These are phyloP conservation scores for Malacoctenus gilli DNA, from an alignment of 2,797 vertebrate genomes.

Conservation along the genomic window DNA sequence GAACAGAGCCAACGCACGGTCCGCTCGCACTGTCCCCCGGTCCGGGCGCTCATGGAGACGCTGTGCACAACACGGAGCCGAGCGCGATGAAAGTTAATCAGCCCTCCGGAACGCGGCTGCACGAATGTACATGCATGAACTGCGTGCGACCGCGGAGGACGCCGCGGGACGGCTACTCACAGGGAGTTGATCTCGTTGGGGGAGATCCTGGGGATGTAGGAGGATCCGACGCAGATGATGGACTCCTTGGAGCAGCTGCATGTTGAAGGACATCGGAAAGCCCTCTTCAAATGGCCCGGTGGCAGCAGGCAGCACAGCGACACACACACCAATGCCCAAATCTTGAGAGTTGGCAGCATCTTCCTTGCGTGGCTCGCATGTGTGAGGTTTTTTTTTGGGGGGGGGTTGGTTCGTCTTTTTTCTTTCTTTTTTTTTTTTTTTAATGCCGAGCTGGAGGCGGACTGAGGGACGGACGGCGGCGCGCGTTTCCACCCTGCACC, in stretches of 20 bases:
- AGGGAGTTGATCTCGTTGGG: conserved; percentile 91
- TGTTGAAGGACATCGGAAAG: conserved; percentile 85
- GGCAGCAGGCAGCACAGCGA: conserved; percentile 76
- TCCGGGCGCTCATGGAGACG: conserved; percentile 7
- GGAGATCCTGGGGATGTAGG: conserved; percentile 83
- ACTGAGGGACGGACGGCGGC: conserved; percentile 54
- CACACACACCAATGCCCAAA: conserved; percentile 72
- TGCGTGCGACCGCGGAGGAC: background rate
- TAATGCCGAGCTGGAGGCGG: conserved; percentile 20
- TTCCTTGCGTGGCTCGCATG: conserved; percentile 71
- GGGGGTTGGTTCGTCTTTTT: background rate
- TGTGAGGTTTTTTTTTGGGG: conserved; percentile 53
- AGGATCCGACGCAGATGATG: conserved; percentile 93
- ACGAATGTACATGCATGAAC: background rate
- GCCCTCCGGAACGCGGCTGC: background rate
- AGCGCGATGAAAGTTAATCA: background rate
- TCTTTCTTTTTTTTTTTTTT: background rate
- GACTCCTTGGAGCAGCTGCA: conserved; percentile 97
- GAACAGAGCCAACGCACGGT: background rate
- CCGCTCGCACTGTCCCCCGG: conserved; percentile 3
- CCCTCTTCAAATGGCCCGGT: conserved; percentile 78
- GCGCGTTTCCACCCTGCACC: conserved; percentile 80
- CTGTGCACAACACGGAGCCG: background rate
- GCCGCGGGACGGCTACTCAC: conserved; percentile 80
- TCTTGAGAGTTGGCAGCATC: conserved; percentile 78